Percentiles rank a stretch among this genome's conserved stretches.
phyloP scores from a whole-genome alignment of 2,797 vertebrate genomes.

The Cossypha polioptera region DNA sequence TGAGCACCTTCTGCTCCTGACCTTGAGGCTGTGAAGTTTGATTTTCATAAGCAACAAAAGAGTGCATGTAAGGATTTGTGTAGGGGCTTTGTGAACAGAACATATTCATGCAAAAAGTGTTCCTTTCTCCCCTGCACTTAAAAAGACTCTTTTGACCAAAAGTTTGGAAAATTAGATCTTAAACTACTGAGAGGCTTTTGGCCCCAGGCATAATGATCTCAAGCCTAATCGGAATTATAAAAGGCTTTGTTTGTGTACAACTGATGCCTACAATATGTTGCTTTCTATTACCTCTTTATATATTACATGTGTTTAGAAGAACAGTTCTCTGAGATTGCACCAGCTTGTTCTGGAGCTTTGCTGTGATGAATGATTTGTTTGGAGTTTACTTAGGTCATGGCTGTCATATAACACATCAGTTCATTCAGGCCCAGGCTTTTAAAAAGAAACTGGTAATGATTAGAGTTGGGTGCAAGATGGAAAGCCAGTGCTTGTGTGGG shows the following conservation, averaged over 20 bases:
- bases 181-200: not conserved
- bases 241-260: constrained; percentile 49
- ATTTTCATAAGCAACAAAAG: not conserved
- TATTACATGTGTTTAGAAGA: constrained; percentile 21
- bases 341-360: constrained; percentile 9
- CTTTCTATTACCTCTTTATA: constrained; percentile 34
- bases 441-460: not conserved
- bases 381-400: constrained; percentile 29
- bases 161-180: constrained; percentile 32
- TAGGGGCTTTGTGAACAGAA: not conserved
- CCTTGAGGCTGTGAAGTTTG: not conserved
- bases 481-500: not conserved
- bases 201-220: not conserved
- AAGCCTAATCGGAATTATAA: constrained; percentile 12
- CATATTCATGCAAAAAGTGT: not conserved
- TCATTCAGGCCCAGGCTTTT: constrained; percentile 1
- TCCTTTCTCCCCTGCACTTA: not conserved
- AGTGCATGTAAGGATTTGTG: not conserved
- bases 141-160: constrained; percentile 20
- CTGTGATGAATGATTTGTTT: constrained; percentile 39
- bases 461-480: not conserved
- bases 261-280: constrained; percentile 18
- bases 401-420: constrained; percentile 4
- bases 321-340: not conserved
- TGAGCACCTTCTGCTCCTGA: not conserved